Evolutionary conservation across 2,113 vertebrate species (phyloP).

Genomic region (Glaucidium brasilianum): DNA sequence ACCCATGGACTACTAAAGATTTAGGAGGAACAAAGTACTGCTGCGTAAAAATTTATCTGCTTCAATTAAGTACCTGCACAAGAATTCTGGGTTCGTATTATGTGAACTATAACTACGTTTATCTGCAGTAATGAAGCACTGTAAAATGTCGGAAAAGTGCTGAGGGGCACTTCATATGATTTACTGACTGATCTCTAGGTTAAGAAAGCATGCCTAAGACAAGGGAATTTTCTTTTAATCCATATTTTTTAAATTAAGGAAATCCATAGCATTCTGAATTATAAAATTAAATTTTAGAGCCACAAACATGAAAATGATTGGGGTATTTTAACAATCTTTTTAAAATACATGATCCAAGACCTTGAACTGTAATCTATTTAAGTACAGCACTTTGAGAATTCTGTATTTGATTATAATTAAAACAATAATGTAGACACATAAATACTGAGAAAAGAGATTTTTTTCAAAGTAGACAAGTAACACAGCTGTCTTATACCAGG

Average conservation of each 20-base stretch:
- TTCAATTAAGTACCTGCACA: constrained; percentile 52
- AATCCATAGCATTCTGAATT: constrained; percentile 21
- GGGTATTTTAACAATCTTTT: neutral
- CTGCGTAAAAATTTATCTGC: constrained; percentile 43
- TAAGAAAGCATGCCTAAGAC: constrained; percentile 37
- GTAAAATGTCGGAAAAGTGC: constrained; percentile 45
- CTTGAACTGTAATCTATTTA: neutral
- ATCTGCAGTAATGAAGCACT: constrained; percentile 42
- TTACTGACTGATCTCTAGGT: constrained; percentile 44
- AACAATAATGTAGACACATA: neutral
- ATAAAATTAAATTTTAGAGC: constrained; percentile 24
- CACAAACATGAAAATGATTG: neutral
- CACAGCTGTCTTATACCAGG: neutral
- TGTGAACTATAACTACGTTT: constrained; percentile 24
- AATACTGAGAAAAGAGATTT: neutral
- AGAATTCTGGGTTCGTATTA: constrained; percentile 45
- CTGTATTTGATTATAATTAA: constrained; percentile 17
- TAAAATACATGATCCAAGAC: neutral
- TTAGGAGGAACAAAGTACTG: constrained; percentile 63
- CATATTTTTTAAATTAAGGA: constrained; percentile 55
- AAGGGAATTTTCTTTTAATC: neutral
- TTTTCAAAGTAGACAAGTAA: neutral
- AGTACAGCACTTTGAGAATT: neutral
- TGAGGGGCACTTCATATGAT: constrained; percentile 28
- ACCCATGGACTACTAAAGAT: constrained; percentile 53